Conservation (phyloP, 1,140 invertebrate species). For the Pomacea maculata region DNA sequence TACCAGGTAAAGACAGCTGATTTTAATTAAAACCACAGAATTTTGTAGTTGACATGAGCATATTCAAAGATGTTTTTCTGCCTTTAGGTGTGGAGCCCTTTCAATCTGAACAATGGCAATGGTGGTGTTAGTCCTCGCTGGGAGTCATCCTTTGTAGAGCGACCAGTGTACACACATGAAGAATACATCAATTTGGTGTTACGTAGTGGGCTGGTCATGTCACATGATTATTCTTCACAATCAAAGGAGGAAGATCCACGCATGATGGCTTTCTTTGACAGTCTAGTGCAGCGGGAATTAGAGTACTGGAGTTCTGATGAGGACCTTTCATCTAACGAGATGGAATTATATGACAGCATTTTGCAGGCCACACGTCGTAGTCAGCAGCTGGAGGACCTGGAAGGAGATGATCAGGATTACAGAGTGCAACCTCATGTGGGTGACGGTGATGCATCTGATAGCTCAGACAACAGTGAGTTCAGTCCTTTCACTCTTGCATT, state of each 20-base stretch:
- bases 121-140: conserved; percentile 1
- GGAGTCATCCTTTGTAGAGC: conserved; percentile 61
- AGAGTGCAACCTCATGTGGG: conserved; percentile 17
- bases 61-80: neutral
- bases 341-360: conserved; percentile 53
- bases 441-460: conserved; percentile 21
- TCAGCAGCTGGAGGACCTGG: neutral
- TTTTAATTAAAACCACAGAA: no score
- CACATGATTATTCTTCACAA: conserved; percentile 76
- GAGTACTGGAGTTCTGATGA: conserved; percentile 69
- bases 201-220: conserved; percentile 74
- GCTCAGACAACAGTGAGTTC: conserved; percentile 33
- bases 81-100: conserved; percentile 79
- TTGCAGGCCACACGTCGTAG: conserved; percentile 35
- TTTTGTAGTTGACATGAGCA: no score
- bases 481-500: conserved; percentile 58
- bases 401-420: neutral
- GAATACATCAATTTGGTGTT: conserved; percentile 87
- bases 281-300: conserved; percentile 87
- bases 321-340: conserved; percentile 44
- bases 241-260: conserved; percentile 88
- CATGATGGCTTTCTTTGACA: conserved; percentile 98
- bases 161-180: conserved; percentile 84
- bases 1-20: no score
- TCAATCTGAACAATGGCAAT: conserved; percentile 67